Evolutionary conservation across 2,113 vertebrate genomes (phyloP), one percentile per base, ranked within the genome.

Genomic region (Perca schrenkii): DNA sequence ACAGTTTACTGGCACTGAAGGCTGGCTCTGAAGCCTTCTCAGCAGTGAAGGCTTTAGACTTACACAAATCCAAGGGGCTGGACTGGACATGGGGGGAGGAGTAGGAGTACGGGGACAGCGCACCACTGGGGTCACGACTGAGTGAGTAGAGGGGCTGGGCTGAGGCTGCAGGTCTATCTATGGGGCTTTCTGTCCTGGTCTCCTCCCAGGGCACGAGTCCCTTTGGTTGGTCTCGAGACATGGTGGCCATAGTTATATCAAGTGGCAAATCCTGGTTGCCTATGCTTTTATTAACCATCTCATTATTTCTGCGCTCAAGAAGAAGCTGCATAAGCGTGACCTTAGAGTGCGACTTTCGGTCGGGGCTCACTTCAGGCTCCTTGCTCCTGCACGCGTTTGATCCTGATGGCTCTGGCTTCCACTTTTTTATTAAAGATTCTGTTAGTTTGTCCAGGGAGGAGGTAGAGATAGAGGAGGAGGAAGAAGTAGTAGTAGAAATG

Each of bases 1-100:
- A 93, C 80, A 99, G 95, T 90, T 99, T 99, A 92, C 98, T 99
- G 92, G 98, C 98, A 78, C 98, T 99, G 87, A 99, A 99, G 28
- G 96, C 94, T 0, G 97, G 94, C 85, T 96, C 97, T 74, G 96
- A 91, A 0, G 93, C 90, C 86, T 95, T 96, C 56, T 98, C 96
- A 3, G 90, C 95, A 47, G 94, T 92, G 85, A 92, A 93, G 73
- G 93, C 74, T 85, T 97, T 97, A 79, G 97, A 94, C 85, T 97
- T 96, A 72, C 95, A 95, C 85, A 96, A 87, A 89, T 96, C 95
- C 79, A 96, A 79, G 0, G 95, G 95, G 80, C 93, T 93, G 11
- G 94, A 95, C 89, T 96, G 95, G 64, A 93, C 81, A 57, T 91
- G 77, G 58, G 95, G 92, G 22, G 95, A 95, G 22, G 93, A 87